Conservation (phyloP, 2,888 invertebrate genomes). For the Listrodromus nycthemerus region DNA sequence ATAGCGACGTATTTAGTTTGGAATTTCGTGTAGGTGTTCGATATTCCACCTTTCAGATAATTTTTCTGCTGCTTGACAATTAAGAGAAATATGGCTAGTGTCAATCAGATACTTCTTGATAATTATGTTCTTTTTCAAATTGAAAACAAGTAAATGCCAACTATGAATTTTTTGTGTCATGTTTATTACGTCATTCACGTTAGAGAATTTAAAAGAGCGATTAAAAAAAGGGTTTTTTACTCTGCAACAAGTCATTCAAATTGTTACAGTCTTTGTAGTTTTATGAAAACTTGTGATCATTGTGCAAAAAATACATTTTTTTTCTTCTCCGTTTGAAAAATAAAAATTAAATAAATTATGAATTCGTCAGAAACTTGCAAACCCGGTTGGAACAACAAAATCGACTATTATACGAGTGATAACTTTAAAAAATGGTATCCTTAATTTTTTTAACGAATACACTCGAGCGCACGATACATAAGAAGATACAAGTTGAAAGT, state of each 20-base stretch:
- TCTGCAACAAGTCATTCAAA: not conserved
- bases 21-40: too few species aligned
- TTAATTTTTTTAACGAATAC: not conserved
- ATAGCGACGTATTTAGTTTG: too few species aligned
- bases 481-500: not conserved
- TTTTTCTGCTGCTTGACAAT: too few species aligned
- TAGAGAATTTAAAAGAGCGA: not conserved
- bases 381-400: not conserved
- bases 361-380: not conserved
- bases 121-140: too few species aligned
- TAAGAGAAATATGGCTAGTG: too few species aligned
- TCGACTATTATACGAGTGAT: not conserved
- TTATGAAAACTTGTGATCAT: not conserved
- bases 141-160: too few species aligned
- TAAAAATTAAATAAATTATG: not conserved
- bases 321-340: not conserved
- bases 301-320: not conserved
- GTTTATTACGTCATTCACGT: not conserved
- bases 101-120: too few species aligned
- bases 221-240: not conserved
- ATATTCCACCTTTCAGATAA: too few species aligned
- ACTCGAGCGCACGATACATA: not conserved
- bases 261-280: not conserved
- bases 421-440: not conserved
- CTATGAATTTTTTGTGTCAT: not conserved